Percentiles rank a stretch among this genome's conserved stretches.
These are phyloP conservation scores for Cheumatopsyche charites DNA, from an alignment of 1,140 invertebrate genomes.

Conservation along the genomic window DNA sequence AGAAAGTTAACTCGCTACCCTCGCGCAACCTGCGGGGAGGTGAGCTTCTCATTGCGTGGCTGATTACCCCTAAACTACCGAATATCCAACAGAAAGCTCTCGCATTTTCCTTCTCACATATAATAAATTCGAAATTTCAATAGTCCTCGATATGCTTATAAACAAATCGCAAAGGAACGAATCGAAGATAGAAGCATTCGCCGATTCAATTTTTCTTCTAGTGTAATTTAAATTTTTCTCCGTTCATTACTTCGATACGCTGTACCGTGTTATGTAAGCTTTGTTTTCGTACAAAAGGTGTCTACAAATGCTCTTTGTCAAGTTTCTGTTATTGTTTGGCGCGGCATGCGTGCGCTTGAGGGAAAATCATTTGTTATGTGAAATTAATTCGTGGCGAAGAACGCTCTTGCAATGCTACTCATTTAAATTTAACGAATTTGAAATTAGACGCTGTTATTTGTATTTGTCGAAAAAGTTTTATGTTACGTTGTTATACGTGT, in stretches of 20 bases:
- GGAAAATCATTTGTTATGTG: conserved; percentile 25
- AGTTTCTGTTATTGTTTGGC: conserved; percentile 44
- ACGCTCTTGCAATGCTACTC: not conserved
- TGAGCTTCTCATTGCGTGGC: conserved; percentile 31
- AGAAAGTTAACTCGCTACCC: conserved; percentile 33
- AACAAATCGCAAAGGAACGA: no score
- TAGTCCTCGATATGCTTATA: not conserved
- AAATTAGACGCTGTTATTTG: not conserved
- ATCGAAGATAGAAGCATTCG: no score
- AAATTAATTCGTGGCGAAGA: conserved; percentile 9
- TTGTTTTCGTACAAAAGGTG: conserved; percentile 41
- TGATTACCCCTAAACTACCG: conserved; percentile 28
- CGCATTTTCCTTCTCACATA: no score
- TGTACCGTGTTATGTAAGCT: conserved; percentile 22
- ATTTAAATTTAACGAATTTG: not conserved
- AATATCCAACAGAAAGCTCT: conserved; percentile 15
- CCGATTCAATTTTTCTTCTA: no score
- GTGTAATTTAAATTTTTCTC: no score
- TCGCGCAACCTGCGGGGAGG: conserved; percentile 38
- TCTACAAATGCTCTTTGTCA: conserved; percentile 46
- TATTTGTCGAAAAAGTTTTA: no score
- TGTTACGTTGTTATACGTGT: no score
- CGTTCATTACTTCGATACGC: not conserved
- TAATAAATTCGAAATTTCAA: not conserved
- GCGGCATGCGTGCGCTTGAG: conserved; percentile 38